phyloP scores from a whole-genome alignment of 2,113 vertebrate genomes.

The Vidua chalybeata region DNA sequence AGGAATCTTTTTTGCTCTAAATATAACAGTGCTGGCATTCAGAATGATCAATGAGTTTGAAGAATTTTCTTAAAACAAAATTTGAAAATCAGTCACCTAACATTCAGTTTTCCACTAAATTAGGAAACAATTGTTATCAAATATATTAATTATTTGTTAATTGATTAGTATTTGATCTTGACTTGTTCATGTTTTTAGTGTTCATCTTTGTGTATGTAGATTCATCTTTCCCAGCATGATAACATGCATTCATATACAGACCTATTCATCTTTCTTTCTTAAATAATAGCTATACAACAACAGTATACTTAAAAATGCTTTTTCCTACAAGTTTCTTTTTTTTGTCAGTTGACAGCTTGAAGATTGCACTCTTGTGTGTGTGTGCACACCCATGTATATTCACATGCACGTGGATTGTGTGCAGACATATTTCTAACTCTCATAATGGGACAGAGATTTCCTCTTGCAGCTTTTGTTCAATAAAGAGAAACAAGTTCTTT shows the following conservation, averaged over 20 bases:
- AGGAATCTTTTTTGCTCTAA: neutral
- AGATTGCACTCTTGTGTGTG: neutral
- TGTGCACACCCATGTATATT: fast-evolving
- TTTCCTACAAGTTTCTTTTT: neutral
- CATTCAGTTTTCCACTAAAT: neutral
- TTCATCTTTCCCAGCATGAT: neutral
- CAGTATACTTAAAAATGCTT: neutral
- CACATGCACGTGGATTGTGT: neutral
- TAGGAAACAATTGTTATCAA: neutral
- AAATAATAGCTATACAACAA: neutral
- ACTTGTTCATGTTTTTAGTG: neutral
- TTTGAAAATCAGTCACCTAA: neutral
- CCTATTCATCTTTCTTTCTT: neutral
- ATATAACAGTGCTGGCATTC: neutral
- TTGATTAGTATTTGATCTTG: neutral
- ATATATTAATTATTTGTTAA: neutral
- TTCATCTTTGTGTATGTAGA: neutral
- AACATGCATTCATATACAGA: neutral
- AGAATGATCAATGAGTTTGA: neutral
- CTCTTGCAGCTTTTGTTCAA: neutral
- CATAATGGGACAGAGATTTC: neutral
- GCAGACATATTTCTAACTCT: neutral
- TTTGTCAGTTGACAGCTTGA: neutral
- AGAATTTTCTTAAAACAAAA: neutral
- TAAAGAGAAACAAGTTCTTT: slow-evolving; percentile 2